phyloP scores from a whole-genome alignment of 2,797 vertebrate genomes.

The Rhincodon typus region DNA sequence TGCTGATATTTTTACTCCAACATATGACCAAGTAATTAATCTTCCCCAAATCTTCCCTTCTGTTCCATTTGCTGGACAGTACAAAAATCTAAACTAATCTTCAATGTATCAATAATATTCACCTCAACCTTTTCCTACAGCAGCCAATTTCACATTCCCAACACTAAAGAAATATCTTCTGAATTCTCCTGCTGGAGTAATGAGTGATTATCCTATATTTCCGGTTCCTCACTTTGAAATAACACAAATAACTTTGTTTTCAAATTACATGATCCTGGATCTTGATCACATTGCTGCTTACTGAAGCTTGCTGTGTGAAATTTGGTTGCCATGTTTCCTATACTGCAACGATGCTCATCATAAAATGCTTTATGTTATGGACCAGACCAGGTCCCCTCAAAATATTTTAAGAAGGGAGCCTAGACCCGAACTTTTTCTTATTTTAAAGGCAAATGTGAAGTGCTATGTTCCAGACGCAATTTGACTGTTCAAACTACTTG shows the following conservation, averaged over 20 bases:
- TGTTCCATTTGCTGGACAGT: too few species aligned
- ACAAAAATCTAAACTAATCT: too few species aligned
- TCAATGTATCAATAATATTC: neutral
- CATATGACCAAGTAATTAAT: neutral
- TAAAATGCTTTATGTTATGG: too few species aligned
- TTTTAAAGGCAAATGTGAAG: too few species aligned
- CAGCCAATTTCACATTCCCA: neutral
- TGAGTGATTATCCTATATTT: neutral
- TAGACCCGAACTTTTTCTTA: too few species aligned
- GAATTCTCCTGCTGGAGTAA: neutral
- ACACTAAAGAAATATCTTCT: neutral
- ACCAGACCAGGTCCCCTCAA: too few species aligned
- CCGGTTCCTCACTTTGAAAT: neutral
- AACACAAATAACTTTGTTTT: neutral
- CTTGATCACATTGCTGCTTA: neutral
- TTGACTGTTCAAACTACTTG: too few species aligned
- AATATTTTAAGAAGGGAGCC: too few species aligned
- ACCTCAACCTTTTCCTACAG: neutral
- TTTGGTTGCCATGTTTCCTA: neutral
- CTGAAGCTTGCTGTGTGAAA: neutral
- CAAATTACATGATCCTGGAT: neutral
- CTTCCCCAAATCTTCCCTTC: neutral
- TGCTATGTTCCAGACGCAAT: too few species aligned
- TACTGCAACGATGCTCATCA: neutral
- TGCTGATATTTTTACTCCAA: neutral